Conservation (phyloP, 2,113 vertebrate genomes). For the Malurus melanocephalus region DNA sequence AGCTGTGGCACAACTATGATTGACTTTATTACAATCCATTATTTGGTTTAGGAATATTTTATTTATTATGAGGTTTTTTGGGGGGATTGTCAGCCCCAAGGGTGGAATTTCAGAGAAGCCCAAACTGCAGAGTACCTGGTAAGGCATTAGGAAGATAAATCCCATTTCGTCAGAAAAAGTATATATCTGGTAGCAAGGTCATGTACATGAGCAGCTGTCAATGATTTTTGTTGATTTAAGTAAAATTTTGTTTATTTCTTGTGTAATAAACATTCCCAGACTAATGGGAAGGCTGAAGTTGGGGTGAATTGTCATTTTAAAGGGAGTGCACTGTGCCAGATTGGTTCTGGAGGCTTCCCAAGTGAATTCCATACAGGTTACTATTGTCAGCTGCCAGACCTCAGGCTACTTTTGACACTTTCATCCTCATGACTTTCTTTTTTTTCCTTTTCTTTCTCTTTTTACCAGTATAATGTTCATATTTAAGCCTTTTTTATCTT, state of each 20-base stretch:
- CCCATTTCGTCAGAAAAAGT: not conserved
- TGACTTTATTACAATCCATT: not conserved
- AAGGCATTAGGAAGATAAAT: not conserved
- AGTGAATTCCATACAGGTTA: not conserved
- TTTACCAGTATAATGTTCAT: not conserved
- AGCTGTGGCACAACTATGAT: not conserved
- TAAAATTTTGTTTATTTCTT: not conserved
- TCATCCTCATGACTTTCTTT: not conserved
- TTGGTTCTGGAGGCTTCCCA: not conserved
- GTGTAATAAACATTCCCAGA: not conserved
- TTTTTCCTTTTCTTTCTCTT: not conserved
- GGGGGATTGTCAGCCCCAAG: not conserved
- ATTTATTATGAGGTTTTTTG: no score
- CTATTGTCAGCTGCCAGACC: not conserved
- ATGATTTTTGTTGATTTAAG: not conserved
- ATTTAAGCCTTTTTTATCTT: not conserved
- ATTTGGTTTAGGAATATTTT: not conserved
- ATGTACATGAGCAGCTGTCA: fast-evolving
- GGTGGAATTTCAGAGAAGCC: not conserved
- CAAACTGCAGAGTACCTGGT: not conserved
- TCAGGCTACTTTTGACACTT: conserved; percentile 9
- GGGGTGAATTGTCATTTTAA: not conserved
- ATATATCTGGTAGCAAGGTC: not conserved
- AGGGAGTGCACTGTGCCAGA: not conserved
- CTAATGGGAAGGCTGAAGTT: not conserved